Evolutionary conservation across 2,113 vertebrate species (phyloP).

Genomic region (Tragulus kanchil): DNA sequence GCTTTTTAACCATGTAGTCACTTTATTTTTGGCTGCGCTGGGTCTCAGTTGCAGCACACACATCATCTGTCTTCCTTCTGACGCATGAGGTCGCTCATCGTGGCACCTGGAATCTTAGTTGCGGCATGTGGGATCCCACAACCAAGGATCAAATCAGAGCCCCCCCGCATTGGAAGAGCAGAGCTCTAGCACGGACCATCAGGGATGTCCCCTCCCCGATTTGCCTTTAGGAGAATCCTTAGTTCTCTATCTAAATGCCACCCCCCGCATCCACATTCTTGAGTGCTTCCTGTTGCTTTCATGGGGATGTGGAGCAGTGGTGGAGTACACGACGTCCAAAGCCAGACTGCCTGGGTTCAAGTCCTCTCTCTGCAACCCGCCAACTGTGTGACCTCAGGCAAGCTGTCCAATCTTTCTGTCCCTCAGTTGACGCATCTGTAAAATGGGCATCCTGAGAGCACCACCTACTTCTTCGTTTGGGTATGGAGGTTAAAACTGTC

Average conservation of each 20-base stretch:
- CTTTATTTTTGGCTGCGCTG: not conserved
- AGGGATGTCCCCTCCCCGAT: not conserved
- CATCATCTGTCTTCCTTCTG: not conserved
- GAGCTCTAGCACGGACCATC: not conserved
- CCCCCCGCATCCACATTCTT: not conserved
- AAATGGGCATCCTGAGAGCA: not conserved
- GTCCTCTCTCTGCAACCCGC: rapidly evolving
- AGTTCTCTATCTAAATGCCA: not conserved
- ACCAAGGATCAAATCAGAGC: not conserved
- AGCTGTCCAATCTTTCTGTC: not conserved
- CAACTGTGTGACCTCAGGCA: not conserved
- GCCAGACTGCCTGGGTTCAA: not conserved
- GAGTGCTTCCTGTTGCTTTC: not conserved
- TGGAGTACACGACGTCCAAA: not conserved
- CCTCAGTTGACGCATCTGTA: not conserved
- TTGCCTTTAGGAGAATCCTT: not conserved
- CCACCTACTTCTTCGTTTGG: not conserved
- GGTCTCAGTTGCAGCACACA: no score
- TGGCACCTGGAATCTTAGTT: not conserved
- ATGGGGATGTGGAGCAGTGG: rapidly evolving
- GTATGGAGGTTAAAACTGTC: not conserved
- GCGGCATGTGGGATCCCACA: not conserved
- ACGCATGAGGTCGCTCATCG: not conserved
- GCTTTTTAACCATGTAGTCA: not conserved
- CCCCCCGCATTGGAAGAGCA: not conserved